Conservation (phyloP, 2,113 vertebrate species). For the Pagrus major region DNA sequence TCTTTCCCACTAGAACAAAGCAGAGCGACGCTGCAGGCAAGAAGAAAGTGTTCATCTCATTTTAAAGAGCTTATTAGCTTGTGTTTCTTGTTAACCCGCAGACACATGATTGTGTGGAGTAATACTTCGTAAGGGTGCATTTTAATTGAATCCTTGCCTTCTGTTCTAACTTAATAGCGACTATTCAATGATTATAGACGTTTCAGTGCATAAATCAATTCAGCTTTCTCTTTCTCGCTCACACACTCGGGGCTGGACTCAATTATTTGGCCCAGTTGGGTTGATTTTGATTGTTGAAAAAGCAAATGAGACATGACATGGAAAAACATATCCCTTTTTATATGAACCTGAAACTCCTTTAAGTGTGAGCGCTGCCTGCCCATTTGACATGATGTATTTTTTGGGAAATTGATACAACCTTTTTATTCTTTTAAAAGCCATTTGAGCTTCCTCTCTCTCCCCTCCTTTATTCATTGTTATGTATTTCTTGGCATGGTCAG, state of each 20-base stretch:
- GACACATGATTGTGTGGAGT: conserved; percentile 60
- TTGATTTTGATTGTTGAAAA: conserved; percentile 70
- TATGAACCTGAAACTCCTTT: conserved; percentile 57
- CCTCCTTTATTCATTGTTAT: conserved; percentile 60
- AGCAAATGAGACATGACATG: conserved; percentile 75
- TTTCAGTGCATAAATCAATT: conserved; percentile 71
- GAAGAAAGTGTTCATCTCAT: conserved; percentile 55
- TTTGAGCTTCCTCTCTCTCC: conserved; percentile 28
- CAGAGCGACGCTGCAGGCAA: conserved; percentile 40
- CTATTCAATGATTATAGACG: conserved; percentile 64
- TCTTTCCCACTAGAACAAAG: conserved; percentile 54
- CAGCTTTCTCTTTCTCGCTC: conserved; percentile 40
- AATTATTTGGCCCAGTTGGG: conserved; percentile 64
- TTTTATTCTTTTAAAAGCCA: conserved; percentile 58
- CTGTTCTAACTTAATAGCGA: conserved; percentile 57
- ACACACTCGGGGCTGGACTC: conserved; percentile 60
- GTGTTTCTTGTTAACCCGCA: conserved; percentile 70
- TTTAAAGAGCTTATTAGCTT: conserved; percentile 62
- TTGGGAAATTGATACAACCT: conserved; percentile 63
- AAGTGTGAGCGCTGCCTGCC: conserved; percentile 64
- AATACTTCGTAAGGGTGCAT: conserved; percentile 54
- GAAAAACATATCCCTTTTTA: conserved; percentile 71
- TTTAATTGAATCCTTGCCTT: conserved; percentile 76
- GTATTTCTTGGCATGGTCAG: conserved; percentile 76
- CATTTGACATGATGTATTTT: conserved; percentile 53